Base-by-base conservation (phyloP, 2,113 vertebrate species). In the Nycticorax nycticorax region DNA sequence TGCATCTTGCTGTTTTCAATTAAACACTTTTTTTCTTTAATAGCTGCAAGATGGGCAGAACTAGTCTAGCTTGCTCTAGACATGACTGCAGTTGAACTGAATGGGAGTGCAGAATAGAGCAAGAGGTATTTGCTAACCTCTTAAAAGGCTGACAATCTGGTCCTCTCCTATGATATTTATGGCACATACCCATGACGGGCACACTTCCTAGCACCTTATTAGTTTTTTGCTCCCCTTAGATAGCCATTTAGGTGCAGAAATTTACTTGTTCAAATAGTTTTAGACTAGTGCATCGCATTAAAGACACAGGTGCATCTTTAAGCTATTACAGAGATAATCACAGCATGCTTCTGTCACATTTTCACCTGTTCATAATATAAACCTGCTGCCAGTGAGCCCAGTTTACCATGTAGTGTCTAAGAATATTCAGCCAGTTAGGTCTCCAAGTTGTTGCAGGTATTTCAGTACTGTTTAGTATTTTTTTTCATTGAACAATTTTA, bases 1-100 rank as follows among this genome's bases (percentile, higher is more conserved):
- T 83, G 79, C 83, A 97, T 96, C 86, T 96, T 91, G 71, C 96
- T 93, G 57, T 94, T 97, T 97, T 93, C 90, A 97, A 90, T 92
- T 90, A 95, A 94, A 89, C 92, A 85, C 75, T 45, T 84, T 73
- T 73, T 82, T 75, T 63, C 23, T 71, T 85, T 56, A 85, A 88
- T 94, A 89, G 86, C 95, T 95, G 76, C 71, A 89, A 89, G 92
- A 87, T 94, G 92, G 52, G 86, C 83, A 92, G 88, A 91, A 96
- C 86, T 90, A 85, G 95, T 96, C 91, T 78, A 53, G 66, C 94
- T 92, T 79, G 79, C 89, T 96, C 64, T 72, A 91, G 80, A 91
- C 17, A 0, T 32, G 91, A 71, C 89, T 91, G 88, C 88, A 77
- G 35, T 74, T 71, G 75, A 81, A 57, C 83, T 71, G 79, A 64